Percentiles rank a stretch among this genome's conserved stretches.
Evolutionary conservation across 2,113 vertebrate species (phyloP).

Genomic region (Aplodontia rufa): DNA sequence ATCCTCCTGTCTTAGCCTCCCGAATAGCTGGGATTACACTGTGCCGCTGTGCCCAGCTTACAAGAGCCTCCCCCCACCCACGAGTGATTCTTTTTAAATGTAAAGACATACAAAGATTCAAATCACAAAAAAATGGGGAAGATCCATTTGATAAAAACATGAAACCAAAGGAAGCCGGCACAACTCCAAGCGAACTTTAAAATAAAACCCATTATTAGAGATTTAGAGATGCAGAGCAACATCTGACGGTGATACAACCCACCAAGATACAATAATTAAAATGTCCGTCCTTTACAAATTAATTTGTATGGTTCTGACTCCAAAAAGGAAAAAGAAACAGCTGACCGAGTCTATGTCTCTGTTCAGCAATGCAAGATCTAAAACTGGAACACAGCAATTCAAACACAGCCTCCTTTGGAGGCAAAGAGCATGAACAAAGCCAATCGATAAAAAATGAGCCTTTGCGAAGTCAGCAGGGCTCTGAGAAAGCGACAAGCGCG

Average conservation of each 20-base stretch:
- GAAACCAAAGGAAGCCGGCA: not conserved
- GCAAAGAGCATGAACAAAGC: not conserved
- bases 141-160: not conserved
- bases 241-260: not conserved
- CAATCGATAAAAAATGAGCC: not conserved
- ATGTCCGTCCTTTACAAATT: not conserved
- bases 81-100: no score
- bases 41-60: no score
- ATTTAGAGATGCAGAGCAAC: not conserved
- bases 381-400: not conserved
- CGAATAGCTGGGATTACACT: no score
- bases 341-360: not conserved
- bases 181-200: not conserved
- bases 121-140: not conserved
- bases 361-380: not conserved
- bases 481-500: not conserved
- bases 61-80: not conserved
- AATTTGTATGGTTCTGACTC: not conserved
- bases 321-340: not conserved
- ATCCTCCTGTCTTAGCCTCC: no score
- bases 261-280: not conserved
- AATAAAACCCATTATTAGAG: not conserved
- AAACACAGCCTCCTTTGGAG: not conserved
- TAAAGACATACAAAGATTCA: not conserved
- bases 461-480: not conserved